Evolutionary conservation across 2,113 vertebrate species (phyloP).

Genomic region (Tricholaema leucomelas): DNA sequence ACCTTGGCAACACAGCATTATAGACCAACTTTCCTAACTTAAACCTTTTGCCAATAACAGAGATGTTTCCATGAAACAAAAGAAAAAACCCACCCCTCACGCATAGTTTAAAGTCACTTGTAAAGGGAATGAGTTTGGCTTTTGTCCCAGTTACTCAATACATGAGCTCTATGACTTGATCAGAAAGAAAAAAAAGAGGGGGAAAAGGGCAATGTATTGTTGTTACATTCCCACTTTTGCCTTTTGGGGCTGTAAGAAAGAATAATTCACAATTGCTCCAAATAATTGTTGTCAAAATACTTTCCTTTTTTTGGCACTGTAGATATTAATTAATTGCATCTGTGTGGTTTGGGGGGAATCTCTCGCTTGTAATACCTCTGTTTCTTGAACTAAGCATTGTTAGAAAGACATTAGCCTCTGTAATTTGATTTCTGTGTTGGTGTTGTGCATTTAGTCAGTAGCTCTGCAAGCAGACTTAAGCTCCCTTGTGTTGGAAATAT

Average conservation of each 20-base stretch:
- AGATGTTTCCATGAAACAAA: conserved; percentile 71
- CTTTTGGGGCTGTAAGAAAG: conserved; percentile 25
- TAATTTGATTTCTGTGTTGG: not conserved
- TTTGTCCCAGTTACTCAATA: conserved; percentile 62
- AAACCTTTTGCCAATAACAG: conserved; percentile 50
- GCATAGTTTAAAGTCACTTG: conserved; percentile 56
- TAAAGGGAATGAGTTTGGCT: conserved; percentile 53
- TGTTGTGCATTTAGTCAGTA: not conserved
- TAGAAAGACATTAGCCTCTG: not conserved
- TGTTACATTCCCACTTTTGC: conserved; percentile 51
- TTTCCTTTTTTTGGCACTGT: conserved; percentile 47
- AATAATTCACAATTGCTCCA: conserved; percentile 64
- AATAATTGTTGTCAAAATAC: conserved; percentile 57
- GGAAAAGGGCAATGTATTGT: not conserved
- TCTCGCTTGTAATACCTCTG: not conserved
- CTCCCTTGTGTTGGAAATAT: not conserved
- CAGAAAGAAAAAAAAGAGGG: conserved; percentile 46
- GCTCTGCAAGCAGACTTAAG: conserved; percentile 7
- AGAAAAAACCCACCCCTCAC: conserved; percentile 29
- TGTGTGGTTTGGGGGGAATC: not conserved
- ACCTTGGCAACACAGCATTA: conserved; percentile 25
- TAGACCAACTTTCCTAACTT: conserved; percentile 61
- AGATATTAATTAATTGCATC: conserved; percentile 52
- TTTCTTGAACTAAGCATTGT: not conserved
- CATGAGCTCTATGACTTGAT: conserved; percentile 48